Evolutionary conservation across 2,888 invertebrate species (phyloP).

Genomic region (Ophion ventricosus): DNA sequence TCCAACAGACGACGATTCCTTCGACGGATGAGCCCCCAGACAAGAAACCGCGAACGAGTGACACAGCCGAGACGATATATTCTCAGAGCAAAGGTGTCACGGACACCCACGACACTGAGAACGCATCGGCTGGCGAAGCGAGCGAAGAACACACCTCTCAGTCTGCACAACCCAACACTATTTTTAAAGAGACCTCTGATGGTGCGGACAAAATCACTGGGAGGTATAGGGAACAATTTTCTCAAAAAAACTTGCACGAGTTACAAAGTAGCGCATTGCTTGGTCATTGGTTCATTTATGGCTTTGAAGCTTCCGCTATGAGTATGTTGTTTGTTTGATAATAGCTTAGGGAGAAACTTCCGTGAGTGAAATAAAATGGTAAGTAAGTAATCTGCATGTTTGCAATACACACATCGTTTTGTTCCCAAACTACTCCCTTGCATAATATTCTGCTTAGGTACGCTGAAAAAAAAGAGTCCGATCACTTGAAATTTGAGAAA

Average conservation of each 20-base stretch:
- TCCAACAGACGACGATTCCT: slow-evolving; percentile 44
- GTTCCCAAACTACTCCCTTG: too few relatives aligned
- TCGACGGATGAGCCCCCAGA: slow-evolving; percentile 60
- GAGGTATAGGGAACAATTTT: slow-evolving; percentile 18
- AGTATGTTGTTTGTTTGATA: too few relatives aligned
- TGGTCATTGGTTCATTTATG: too few relatives aligned
- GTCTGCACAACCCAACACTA: neutral
- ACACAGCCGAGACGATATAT: slow-evolving; percentile 60
- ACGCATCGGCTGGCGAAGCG: neutral
- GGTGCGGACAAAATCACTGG: neutral
- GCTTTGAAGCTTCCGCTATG: too few relatives aligned
- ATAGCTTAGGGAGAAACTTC: too few relatives aligned
- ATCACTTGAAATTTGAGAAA: too few relatives aligned
- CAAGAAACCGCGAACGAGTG: slow-evolving; percentile 61
- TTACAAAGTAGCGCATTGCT: too few relatives aligned
- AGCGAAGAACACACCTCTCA: neutral
- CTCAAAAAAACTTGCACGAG: neutral
- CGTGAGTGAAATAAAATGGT: too few relatives aligned
- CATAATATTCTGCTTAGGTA: too few relatives aligned
- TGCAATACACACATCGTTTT: too few relatives aligned
- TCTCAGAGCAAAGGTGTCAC: slow-evolving; percentile 44
- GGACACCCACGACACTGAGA: slow-evolving; percentile 32
- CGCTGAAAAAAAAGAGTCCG: too few relatives aligned
- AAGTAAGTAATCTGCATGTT: too few relatives aligned
- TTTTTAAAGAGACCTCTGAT: slow-evolving; percentile 43